Evolutionary conservation across 2,888 invertebrate species (phyloP).

Genomic region (Drosophila birchii): DNA sequence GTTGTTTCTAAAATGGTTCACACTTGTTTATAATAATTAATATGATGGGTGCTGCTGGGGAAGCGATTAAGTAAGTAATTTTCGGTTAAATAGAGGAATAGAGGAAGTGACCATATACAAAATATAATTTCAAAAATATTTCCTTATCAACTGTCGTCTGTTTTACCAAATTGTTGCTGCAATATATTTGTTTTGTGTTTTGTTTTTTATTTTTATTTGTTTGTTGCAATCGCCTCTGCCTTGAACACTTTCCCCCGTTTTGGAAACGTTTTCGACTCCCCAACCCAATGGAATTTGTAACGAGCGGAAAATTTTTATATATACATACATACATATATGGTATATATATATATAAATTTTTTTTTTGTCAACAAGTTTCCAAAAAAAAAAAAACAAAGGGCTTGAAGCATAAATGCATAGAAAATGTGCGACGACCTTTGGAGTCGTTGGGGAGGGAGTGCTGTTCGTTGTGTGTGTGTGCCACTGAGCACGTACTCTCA

Average conservation of each 20-base stretch:
- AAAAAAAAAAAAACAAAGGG: slow-evolving; percentile 42
- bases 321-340: neutral
- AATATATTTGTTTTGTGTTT: slow-evolving; percentile 8
- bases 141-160: slow-evolving; percentile 2
- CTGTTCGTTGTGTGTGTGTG: slow-evolving; percentile 29
- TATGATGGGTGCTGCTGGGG: neutral
- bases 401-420: slow-evolving; percentile 46
- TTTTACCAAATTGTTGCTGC: neutral
- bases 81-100: neutral
- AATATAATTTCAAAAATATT: neutral
- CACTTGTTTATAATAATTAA: slow-evolving; percentile 9
- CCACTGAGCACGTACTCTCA: slow-evolving; percentile 68
- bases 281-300: slow-evolving; percentile 54
- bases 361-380: slow-evolving; percentile 28
- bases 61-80: slow-evolving; percentile 3
- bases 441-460: slow-evolving; percentile 12
- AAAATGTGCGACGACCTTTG: slow-evolving; percentile 50
- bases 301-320: slow-evolving; percentile 64
- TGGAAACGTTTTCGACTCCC: slow-evolving; percentile 24
- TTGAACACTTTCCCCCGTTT: slow-evolving; percentile 38
- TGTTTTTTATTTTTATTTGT: slow-evolving; percentile 1
- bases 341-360: neutral
- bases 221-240: slow-evolving; percentile 2
- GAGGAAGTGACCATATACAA: neutral
- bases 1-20: slow-evolving; percentile 2